These are phyloP conservation scores for Volucella inanis DNA, from an alignment of 2,888 invertebrate genomes.

Conservation along the genomic window DNA sequence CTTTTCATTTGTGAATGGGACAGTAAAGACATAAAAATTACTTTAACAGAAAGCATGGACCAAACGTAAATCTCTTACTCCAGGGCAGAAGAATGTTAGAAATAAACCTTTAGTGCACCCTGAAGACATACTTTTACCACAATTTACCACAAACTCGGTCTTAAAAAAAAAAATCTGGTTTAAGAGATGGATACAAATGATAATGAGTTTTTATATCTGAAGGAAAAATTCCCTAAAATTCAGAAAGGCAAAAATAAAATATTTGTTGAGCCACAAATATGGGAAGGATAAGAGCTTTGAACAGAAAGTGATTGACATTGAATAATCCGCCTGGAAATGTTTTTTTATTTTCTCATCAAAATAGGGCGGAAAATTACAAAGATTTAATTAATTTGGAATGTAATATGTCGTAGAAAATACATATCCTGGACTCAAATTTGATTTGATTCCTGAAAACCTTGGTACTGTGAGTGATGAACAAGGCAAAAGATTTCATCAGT, in stretches of 20 bases:
- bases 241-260: constrained; percentile 8
- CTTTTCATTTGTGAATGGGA: constrained; percentile 23
- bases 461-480: no score
- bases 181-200: constrained; percentile 13
- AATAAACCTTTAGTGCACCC: constrained; percentile 12
- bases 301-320: neutral
- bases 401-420: no score
- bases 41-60: constrained; percentile 17
- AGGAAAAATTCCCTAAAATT: constrained; percentile 16
- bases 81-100: constrained; percentile 15
- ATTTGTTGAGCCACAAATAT: constrained; percentile 8
- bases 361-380: constrained; percentile 9
- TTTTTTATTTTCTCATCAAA: no score
- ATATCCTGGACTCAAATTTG: no score
- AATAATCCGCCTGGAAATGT: no score
- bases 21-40: constrained; percentile 24
- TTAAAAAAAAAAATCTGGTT: constrained; percentile 8
- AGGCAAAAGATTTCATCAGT: no score
- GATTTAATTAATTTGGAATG: neutral
- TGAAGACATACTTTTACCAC: constrained; percentile 18
- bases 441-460: no score
- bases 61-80: constrained; percentile 3
- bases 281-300: no score
- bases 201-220: constrained; percentile 14
- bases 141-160: constrained; percentile 11